A percentile compares a stretch with the other conserved stretches of the same genome.
These are phyloP conservation scores for Heliconius hewitsoni DNA, from an alignment of 1,140 invertebrate genomes.

Conservation along the genomic window DNA sequence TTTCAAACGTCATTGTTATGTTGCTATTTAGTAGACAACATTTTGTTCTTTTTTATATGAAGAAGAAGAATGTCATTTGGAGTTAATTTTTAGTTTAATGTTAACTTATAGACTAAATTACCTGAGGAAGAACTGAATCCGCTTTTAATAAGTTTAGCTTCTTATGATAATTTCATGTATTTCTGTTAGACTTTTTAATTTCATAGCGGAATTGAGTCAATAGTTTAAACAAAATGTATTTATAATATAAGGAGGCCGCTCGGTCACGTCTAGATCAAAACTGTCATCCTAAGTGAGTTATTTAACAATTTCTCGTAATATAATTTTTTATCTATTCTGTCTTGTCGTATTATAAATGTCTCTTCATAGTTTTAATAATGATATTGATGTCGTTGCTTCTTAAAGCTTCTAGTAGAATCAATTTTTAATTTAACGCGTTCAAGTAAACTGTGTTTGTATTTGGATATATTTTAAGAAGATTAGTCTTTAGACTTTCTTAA, in stretches of 20 bases:
- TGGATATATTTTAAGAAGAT: neutral
- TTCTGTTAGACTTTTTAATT: neutral
- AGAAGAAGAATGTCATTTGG: neutral
- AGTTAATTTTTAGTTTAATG: neutral
- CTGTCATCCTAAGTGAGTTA: slow-evolving; percentile 9
- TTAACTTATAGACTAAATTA: no score
- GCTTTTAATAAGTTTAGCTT: neutral
- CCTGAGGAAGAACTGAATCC: neutral
- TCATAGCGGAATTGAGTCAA: neutral
- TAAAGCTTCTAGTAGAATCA: neutral
- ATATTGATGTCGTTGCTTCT: neutral
- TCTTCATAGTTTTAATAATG: neutral
- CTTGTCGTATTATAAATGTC: neutral
- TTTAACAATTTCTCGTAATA: neutral
- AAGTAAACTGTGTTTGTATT: neutral
- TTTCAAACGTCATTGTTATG: neutral
- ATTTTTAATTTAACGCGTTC: neutral
- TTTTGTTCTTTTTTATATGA: neutral
- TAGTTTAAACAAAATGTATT: neutral
- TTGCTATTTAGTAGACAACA: neutral
- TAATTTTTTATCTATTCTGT: neutral
- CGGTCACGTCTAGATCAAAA: slow-evolving; percentile 11
- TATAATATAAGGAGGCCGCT: neutral
- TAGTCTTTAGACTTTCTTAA: no score
- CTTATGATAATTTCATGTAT: neutral